Percentiles rank a stretch among this genome's conserved stretches.
These are phyloP conservation scores for Pyrocephalus nanus DNA, from an alignment of 2,797 vertebrate genomes.

Conservation along the genomic window DNA sequence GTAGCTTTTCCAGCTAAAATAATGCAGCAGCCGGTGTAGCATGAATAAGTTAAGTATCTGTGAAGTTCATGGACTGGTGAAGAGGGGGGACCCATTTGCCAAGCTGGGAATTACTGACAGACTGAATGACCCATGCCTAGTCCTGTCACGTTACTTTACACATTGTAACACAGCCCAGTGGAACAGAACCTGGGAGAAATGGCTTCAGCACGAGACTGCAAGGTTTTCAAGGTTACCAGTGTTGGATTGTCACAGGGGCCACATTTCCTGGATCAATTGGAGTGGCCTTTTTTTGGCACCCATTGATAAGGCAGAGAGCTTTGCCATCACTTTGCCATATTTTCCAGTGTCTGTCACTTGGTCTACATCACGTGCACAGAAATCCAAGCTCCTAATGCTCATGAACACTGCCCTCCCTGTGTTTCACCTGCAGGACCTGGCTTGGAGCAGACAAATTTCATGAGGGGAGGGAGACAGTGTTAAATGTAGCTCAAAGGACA, in stretches of 20 bases:
- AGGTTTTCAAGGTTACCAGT: slow-evolving; percentile 36
- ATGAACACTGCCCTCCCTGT: neutral
- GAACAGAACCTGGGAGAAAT: slow-evolving; percentile 24
- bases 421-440: neutral
- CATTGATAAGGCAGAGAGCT: neutral
- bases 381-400: neutral
- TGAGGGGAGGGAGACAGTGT: neutral
- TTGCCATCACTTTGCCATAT: neutral
- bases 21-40: neutral
- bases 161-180: neutral
- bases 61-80: slow-evolving; percentile 50
- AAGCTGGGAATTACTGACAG: slow-evolving; percentile 38
- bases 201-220: neutral
- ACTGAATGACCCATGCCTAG: slow-evolving; percentile 35
- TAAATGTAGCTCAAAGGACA: neutral
- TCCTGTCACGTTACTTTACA: slow-evolving; percentile 1
- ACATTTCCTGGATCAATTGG: neutral
- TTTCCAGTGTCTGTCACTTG: neutral
- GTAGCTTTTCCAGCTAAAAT: neutral
- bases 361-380: rapidly evolving
- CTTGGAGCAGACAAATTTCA: neutral
- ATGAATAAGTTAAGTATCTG: neutral
- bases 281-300: neutral
- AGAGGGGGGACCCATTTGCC: slow-evolving; percentile 52
- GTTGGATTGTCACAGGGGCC: neutral